Base-by-base conservation (phyloP, 1,140 invertebrate species). In the Rhizoglyphus robini region DNA sequence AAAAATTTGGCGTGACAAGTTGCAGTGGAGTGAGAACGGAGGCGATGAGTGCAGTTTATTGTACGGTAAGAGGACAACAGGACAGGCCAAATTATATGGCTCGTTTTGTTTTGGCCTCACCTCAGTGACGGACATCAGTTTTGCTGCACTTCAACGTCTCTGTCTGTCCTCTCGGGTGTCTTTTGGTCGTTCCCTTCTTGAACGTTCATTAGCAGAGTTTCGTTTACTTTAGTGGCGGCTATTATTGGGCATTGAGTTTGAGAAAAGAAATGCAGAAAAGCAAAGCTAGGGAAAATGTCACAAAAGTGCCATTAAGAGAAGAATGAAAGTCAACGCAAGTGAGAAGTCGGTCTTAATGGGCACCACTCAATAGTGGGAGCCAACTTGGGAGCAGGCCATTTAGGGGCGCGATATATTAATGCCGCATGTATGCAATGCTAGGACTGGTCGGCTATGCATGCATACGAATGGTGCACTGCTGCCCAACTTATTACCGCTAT, bases 241-340 rank as follows among this genome's bases (percentile, higher is more conserved):
- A 41, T 41, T 41, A 41, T 41, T 41, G 36, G 36, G 36, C 18
- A 41, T 18, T 15, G 20, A 54, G 51, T 32, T 27, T 27, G 20
- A 54, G 23, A 32, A 54, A 54, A 54, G 51, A 5, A 23, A 54
- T 54, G 51, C 51, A 54, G 51, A 15, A 54, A 54, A 54, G 51
- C 51, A 54, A 54, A 54, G 51, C 36, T 11, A 11, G 23, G 51
- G 51, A 54, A 54, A 54, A 54, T 54, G 51, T 54, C 51, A 54
- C 51, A 54, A 54, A 54, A 54, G 51, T 54, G 51, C 51, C 51
- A 54, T 54, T 54, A 54, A 54, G 51, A 54, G 51, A 54, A 54
- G 51, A 54, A 54, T 54, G 51, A 54, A 54, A 5, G 51, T 54
- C 8, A 54, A 54, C 8, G 51, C 23, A 54, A 54, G 51, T 54